A percentile compares a stretch with the other conserved stretches of the same genome.
Evolutionary conservation across 2,113 vertebrate species (phyloP).

Genomic region (Bothrops jararaca): DNA sequence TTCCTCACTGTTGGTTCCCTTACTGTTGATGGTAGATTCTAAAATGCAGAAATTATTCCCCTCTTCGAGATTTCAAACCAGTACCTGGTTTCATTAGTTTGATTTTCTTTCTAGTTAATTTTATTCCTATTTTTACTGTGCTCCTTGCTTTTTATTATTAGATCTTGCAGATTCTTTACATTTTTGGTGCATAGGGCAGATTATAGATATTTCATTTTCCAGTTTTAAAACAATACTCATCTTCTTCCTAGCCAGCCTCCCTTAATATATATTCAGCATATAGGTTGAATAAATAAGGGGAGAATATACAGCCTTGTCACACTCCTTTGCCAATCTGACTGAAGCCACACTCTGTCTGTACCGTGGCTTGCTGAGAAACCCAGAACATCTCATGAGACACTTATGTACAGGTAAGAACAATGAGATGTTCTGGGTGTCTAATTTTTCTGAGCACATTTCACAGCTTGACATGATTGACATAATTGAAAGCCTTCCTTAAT

Average conservation of each 20-base stretch:
- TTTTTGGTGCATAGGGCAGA: background rate
- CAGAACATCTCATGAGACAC: too few species aligned
- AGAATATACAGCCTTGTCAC: background rate
- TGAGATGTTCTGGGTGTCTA: background rate
- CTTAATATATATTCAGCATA: background rate
- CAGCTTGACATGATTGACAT: background rate
- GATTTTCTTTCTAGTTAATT: background rate
- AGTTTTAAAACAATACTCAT: background rate
- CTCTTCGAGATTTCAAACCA: background rate
- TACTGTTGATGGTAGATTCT: background rate
- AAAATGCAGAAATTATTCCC: background rate
- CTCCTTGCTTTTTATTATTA: background rate
- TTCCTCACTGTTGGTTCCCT: background rate
- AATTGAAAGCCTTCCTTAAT: background rate
- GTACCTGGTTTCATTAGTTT: background rate
- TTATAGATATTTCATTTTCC: background rate
- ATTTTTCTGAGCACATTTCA: background rate
- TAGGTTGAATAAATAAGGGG: background rate
- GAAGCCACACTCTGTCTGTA: background rate
- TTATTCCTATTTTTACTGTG: background rate
- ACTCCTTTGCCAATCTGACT: background rate
- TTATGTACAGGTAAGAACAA: background rate
- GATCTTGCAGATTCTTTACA: background rate
- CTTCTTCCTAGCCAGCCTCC: background rate
- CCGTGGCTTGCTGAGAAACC: background rate